These are phyloP conservation scores for Bilobella aurantiaca DNA, from an alignment of 1,140 invertebrate species.

Conservation along the genomic window DNA sequence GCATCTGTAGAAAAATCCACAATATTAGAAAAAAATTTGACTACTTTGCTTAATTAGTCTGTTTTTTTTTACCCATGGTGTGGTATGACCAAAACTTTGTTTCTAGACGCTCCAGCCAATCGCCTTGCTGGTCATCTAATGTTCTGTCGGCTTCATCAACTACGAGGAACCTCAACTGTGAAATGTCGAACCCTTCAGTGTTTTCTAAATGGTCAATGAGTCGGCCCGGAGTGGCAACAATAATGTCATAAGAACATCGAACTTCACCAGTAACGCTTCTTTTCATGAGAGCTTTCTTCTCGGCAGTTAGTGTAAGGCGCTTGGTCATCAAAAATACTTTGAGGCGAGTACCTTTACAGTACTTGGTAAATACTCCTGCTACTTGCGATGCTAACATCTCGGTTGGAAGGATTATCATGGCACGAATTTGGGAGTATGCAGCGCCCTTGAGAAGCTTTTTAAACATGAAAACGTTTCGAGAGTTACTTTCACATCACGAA, in stretches of 20 bases:
- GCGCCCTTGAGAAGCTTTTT: conserved; percentile 42
- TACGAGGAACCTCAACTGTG: conserved; percentile 68
- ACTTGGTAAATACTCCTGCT: conserved; percentile 65
- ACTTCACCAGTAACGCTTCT: conserved; percentile 22
- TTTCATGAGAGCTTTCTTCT: conserved; percentile 61
- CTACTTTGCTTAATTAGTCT: no score
- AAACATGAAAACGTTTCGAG: conserved; percentile 43
- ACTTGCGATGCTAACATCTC: conserved; percentile 85
- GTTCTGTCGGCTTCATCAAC: conserved; percentile 90
- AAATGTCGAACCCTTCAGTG: conserved; percentile 74
- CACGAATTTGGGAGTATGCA: conserved; percentile 54
- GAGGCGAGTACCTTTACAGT: conserved; percentile 57
- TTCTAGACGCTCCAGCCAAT: conserved; percentile 67
- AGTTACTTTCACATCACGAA: no score
- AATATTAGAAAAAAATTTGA: background rate
- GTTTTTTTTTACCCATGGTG: conserved; percentile 18
- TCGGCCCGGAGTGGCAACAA: conserved; percentile 86
- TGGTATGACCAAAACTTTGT: conserved; percentile 32
- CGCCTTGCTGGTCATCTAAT: conserved; percentile 77
- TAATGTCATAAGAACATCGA: conserved; percentile 54
- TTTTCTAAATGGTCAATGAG: conserved; percentile 82
- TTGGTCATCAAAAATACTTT: conserved; percentile 64
- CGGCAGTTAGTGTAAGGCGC: conserved; percentile 56
- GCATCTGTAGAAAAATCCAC: background rate
- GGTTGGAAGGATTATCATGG: conserved; percentile 80